Evolutionary conservation across 2,113 vertebrate genomes (phyloP), one percentile per base, ranked within the genome.

Genomic region (Forbesichthys agassizii): DNA sequence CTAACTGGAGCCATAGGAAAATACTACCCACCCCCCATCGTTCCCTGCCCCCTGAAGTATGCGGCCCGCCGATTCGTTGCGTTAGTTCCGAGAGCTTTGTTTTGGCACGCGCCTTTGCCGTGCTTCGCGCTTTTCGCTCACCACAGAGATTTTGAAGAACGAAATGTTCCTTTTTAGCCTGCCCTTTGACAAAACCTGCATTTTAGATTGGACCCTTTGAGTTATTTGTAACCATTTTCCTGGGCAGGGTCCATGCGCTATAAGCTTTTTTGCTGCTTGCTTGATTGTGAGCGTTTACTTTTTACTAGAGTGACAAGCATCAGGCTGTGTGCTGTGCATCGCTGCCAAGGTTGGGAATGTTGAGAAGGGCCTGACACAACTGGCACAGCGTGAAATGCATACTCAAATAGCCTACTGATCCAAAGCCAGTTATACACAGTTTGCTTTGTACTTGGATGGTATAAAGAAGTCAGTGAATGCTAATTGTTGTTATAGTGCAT

Each of bases 181-280:
- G 53, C 49, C 52, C 27, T 75, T 60, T 70, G 57, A 76, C 61
- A 12, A 48, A 75, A 78, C 48, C 49, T 49, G 71, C 59, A 8
- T 11, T 60, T 77, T 81, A 61, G 49, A 73, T 64, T 75, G 33
- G 61, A 63, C 49, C 33, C 62, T 68, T 11, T 53, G 18, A 62
- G 46, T 64, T 63, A 64, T 59, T 67, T 68, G 13, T 8, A 18
- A 51, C 11, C 56, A 57, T 66, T 69, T 69, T 72, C 57, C 79
- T 81, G 64, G 61, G 48, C 58, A 70, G 33, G 33, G 56, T 77
- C 69, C 75, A 69, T 27, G 49, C 59, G 63, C 75, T 84, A 6
- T 59, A n/a, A 69, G 76, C 52, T 68, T 62, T 42, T 76, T 69
- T 79, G 71, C 77, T 73, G 81, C 49, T 55, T 67, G 82, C 80